Percentiles rank a stretch among this genome's conserved stretches.
These are phyloP conservation scores for Suricata suricatta DNA, from an alignment of 2,113 vertebrate genomes.

Conservation along the genomic window DNA sequence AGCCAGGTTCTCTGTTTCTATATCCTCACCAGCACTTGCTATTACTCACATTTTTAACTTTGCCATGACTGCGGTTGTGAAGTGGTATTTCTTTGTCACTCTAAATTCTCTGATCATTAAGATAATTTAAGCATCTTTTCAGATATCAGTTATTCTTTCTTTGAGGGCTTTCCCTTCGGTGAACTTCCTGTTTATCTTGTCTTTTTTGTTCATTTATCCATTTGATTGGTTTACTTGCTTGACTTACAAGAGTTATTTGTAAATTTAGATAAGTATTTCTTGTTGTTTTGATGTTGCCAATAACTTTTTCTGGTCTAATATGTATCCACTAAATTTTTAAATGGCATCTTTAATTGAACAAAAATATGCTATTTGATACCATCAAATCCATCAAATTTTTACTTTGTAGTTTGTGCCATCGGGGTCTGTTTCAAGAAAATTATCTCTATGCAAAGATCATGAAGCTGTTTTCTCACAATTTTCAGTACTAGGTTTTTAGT, in stretches of 20 bases:
- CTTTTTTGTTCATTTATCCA: neutral
- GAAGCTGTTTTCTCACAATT: neutral
- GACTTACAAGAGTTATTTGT: neutral
- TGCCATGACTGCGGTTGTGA: neutral
- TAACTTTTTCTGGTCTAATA: neutral
- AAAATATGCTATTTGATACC: neutral
- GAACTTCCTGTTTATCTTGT: neutral
- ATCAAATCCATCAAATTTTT: neutral
- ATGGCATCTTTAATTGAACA: neutral
- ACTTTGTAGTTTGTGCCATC: neutral
- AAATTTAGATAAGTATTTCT: neutral
- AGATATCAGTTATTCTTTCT: neutral
- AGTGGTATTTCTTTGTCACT: neutral
- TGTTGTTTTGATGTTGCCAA: neutral
- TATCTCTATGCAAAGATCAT: neutral
- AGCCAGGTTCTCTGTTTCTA: neutral
- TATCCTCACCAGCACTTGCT: neutral
- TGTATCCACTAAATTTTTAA: neutral
- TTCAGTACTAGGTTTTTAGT: neutral
- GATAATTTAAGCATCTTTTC: neutral
- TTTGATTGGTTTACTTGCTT: neutral
- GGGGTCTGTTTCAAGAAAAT: neutral
- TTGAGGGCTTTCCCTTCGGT: neutral
- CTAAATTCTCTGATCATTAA: conserved; percentile 1
- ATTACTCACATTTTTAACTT: neutral